Conservation (phyloP, 2,888 invertebrate genomes). For the Tachina grossa region DNA sequence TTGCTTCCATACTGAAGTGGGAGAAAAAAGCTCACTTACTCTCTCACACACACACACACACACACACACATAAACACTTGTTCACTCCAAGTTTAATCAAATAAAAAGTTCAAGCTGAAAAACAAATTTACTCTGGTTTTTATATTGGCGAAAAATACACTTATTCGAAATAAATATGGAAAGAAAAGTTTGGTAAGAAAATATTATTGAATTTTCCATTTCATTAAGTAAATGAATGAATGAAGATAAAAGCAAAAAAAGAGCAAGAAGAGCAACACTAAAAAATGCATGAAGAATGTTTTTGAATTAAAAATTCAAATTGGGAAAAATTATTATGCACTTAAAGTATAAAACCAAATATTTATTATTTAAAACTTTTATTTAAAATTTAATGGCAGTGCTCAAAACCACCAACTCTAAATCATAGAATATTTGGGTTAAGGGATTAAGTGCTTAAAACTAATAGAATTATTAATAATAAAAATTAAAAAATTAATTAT, state of each 20-base stretch:
- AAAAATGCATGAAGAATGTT: constrained; percentile 1
- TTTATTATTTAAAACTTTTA: no score
- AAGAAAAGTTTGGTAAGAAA: constrained; percentile 43
- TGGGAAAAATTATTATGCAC: constrained; percentile 13
- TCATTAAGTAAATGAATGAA: constrained; percentile 71
- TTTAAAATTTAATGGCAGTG: no score
- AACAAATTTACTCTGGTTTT: constrained; percentile 41
- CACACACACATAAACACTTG: constrained; percentile 3
- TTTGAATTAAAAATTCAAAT: constrained; percentile 14
- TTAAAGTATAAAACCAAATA: not conserved
- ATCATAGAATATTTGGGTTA: no score
- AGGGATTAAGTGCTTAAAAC: no score
- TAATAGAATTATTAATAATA: no score
- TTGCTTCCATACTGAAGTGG: constrained; percentile 30
- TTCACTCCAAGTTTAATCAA: constrained; percentile 21
- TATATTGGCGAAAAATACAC: constrained; percentile 41
- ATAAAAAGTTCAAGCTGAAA: constrained; percentile 28
- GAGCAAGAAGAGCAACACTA: constrained; percentile 18
- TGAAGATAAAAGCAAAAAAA: constrained; percentile 20
- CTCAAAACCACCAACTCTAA: no score
- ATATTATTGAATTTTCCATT: constrained; percentile 74
- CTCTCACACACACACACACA: not conserved
- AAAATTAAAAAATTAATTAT: no score
- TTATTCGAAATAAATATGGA: constrained; percentile 41
- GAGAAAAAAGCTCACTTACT: not conserved